A percentile compares a stretch with the other conserved stretches of the same genome.
These are phyloP conservation scores for Corbicula japonica DNA, from an alignment of 2,888 invertebrate species.

Conservation along the genomic window DNA sequence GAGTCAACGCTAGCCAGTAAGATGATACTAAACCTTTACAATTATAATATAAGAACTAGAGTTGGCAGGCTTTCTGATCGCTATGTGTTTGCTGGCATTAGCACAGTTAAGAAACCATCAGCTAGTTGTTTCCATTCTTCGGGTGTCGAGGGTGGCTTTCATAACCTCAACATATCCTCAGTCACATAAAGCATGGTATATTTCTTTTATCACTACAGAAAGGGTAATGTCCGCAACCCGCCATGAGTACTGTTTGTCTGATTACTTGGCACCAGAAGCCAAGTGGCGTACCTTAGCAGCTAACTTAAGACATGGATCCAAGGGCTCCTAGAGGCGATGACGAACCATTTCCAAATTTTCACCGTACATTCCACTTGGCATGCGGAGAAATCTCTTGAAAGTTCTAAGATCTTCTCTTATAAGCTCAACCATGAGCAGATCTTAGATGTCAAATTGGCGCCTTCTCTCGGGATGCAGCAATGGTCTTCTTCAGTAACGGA, in stretches of 20 bases:
- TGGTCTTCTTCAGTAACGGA: too few relatives aligned
- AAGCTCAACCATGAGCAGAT: too few relatives aligned
- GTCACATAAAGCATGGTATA: not conserved
- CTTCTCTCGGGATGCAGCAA: too few relatives aligned
- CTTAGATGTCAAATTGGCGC: too few relatives aligned
- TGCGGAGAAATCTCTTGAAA: not conserved
- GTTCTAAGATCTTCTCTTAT: too few relatives aligned
- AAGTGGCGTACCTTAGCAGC: not conserved
- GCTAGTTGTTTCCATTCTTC: not conserved
- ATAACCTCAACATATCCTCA: not conserved
- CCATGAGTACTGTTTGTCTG: too few relatives aligned
- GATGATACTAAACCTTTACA: not conserved
- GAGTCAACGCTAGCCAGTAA: constrained; percentile 1
- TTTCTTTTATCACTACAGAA: not conserved
- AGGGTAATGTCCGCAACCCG: not conserved
- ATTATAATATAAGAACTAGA: not conserved
- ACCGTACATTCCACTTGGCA: not conserved
- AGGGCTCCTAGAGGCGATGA: too few relatives aligned
- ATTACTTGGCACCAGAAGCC: constrained; percentile 1
- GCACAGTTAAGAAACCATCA: too few relatives aligned
- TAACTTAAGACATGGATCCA: too few relatives aligned
- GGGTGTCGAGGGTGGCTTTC: too few relatives aligned
- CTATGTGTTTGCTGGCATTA: too few relatives aligned
- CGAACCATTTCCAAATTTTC: too few relatives aligned
- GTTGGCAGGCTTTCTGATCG: not conserved